These are phyloP conservation scores for Aradus depressus DNA, from an alignment of 2,888 invertebrate species.

Conservation along the genomic window DNA sequence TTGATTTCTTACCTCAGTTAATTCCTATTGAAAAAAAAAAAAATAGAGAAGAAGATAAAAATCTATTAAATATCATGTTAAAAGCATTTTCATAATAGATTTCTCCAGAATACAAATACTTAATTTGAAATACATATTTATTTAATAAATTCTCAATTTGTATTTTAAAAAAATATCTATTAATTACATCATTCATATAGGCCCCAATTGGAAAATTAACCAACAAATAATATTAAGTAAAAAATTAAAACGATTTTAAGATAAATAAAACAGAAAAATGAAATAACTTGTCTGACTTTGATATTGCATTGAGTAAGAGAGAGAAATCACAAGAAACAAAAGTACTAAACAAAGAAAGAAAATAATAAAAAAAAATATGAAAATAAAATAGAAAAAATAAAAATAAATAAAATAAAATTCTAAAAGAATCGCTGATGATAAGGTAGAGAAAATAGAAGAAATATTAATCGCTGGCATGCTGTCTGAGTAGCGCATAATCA, in stretches of 20 bases:
- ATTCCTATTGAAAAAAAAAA: background rate
- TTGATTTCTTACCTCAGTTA: slow-evolving; percentile 13
- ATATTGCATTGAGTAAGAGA: no score
- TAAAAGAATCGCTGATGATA: slow-evolving; percentile 16
- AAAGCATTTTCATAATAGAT: no score
- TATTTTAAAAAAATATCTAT: background rate
- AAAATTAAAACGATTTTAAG: no score
- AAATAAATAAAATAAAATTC: slow-evolving; percentile 13
- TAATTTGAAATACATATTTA: background rate
- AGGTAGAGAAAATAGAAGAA: slow-evolving; percentile 16
- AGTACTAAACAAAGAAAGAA: slow-evolving; percentile 2
- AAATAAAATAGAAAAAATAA: slow-evolving; percentile 10
- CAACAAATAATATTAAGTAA: no score
- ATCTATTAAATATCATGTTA: no score
- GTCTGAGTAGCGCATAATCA: no score
- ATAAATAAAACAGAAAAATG: background rate
- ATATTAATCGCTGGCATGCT: slow-evolving; percentile 25
- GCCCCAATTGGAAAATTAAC: no score
- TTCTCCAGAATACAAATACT: no score
- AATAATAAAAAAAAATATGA: slow-evolving; percentile 3
- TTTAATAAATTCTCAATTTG: background rate
- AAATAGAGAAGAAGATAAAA: background rate
- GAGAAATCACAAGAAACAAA: slow-evolving; percentile 15
- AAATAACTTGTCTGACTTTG: slow-evolving; percentile 9
- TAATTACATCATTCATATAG: background rate